Conservation (phyloP, 2,113 vertebrate genomes). For the Pollachius pollachius region DNA sequence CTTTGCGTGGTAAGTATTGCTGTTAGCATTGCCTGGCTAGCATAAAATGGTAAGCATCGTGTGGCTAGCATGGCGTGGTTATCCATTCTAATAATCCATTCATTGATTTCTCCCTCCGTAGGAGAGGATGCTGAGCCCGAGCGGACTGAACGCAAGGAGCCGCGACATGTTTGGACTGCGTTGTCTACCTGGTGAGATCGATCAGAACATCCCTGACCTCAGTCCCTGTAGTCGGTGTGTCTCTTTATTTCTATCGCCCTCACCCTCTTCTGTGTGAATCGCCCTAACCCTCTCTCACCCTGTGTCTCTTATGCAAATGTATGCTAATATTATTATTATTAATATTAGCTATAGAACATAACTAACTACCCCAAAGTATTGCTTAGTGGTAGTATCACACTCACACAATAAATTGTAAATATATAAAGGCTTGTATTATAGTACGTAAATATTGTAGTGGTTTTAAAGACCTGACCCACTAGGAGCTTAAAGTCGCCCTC, state of each 20-base stretch:
- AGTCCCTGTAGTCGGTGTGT: not conserved
- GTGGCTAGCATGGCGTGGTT: not conserved
- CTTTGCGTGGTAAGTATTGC: no score
- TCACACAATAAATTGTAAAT: no score
- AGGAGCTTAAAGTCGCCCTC: not conserved
- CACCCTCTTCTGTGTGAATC: not conserved
- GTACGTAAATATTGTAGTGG: not conserved
- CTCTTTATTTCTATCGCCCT: not conserved
- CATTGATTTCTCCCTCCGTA: conserved; percentile 25
- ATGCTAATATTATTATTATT: no score
- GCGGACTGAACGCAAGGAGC: conserved; percentile 51
- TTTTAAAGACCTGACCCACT: not conserved
- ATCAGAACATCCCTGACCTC: not conserved
- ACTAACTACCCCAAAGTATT: no score
- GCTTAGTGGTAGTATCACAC: no score
- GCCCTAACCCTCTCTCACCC: no score
- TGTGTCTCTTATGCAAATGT: no score
- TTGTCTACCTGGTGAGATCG: conserved; percentile 69
- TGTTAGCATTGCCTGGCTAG: no score
- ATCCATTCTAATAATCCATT: not conserved
- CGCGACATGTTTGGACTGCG: conserved; percentile 72
- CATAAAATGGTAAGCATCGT: no score
- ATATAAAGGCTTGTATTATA: not conserved
- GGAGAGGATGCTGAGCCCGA: conserved; percentile 77
- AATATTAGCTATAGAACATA: no score